phyloP scores from a whole-genome alignment of 1,140 invertebrate genomes.

The Drosophila murphyi region DNA sequence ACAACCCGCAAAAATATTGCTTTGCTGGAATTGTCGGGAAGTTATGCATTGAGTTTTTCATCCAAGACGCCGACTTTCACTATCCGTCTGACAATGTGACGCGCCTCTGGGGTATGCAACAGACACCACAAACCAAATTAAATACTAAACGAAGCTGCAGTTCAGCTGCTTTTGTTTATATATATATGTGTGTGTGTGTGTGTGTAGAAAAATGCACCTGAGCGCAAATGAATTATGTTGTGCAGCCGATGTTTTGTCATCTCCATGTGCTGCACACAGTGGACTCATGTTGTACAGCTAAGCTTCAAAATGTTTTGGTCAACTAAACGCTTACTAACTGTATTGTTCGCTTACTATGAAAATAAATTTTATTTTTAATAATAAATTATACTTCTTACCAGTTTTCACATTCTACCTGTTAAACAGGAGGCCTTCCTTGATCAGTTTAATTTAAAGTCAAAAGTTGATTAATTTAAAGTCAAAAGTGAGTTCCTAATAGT shows the following conservation, averaged over 20 bases:
- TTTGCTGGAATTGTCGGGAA: conserved; percentile 1
- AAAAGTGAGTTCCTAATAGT: too few relatives aligned
- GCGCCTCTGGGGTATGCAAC: conserved; percentile 36
- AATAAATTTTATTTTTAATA: too few relatives aligned
- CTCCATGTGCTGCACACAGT: conserved; percentile 8
- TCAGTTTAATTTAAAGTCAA: too few relatives aligned
- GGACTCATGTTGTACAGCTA: background rate
- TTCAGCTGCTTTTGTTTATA: background rate
- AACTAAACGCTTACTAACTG: too few relatives aligned
- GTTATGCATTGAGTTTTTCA: background rate
- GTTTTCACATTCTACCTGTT: too few relatives aligned
- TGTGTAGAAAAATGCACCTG: conserved; percentile 63
- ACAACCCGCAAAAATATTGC: conserved; percentile 15
- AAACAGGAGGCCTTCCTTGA: too few relatives aligned
- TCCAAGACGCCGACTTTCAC: conserved; percentile 6
- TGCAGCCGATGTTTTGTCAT: conserved; percentile 24
- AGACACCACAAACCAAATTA: conserved; percentile 38
- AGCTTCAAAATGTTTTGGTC: too few relatives aligned
- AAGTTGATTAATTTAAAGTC: too few relatives aligned
- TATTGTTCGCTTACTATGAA: too few relatives aligned
- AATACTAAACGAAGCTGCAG: conserved; percentile 22
- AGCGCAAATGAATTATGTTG: conserved; percentile 78
- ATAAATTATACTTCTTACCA: too few relatives aligned
- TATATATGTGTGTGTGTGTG: conserved; percentile 4
- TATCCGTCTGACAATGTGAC: conserved; percentile 1